Base-by-base conservation (phyloP, 2,888 invertebrate species). In the Leptinotarsa rubiginosa region DNA sequence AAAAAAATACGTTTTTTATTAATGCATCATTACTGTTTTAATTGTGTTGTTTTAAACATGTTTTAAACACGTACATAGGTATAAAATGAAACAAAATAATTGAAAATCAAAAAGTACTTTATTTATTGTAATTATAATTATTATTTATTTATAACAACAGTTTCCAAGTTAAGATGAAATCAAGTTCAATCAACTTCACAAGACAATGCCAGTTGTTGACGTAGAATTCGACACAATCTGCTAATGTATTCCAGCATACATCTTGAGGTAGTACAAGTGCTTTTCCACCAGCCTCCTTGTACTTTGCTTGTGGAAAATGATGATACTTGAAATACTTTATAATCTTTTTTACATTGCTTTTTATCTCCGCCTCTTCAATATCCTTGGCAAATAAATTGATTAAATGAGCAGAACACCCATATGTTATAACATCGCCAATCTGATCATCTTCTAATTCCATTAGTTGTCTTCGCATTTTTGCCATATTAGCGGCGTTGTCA, bases 131-230 rank as follows among this genome's bases (percentile, higher is more conserved):
- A 22, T 22, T 3, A 22, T 22, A 22, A 22, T 22, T 22, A 22
- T 22, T 22, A 22, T 22, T 22, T 22, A 22, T 22, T 22, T 0
- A 22, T 22, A 22, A 22, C 22, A 22, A 22, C 22, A 22, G 22
- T 22, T 22, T 22, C 22, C 3, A 0, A 22, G 0, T 22, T 22
- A 22, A 22, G 22, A 3, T 22, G 3, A 2, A 22, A 22, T 22
- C 22, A 22, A 22, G 25, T 25, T 25, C 25, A 25, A 25, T 25
- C 5, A 25, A 25, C 25, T 25, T 25, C 25, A 15, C 41, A 65
- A 75, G 65, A 65, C 65, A 73, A 22, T 65, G 70, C 75, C 75
- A 70, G 69, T 78, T 73, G 59, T 69, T 70, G 25, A 72, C 18
- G 47, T 74, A 78, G 15, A 62, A 62, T 68, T 73, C 73, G 22